These are phyloP conservation scores for Buathra laborator DNA, from an alignment of 2,888 invertebrate species.

Conservation along the genomic window DNA sequence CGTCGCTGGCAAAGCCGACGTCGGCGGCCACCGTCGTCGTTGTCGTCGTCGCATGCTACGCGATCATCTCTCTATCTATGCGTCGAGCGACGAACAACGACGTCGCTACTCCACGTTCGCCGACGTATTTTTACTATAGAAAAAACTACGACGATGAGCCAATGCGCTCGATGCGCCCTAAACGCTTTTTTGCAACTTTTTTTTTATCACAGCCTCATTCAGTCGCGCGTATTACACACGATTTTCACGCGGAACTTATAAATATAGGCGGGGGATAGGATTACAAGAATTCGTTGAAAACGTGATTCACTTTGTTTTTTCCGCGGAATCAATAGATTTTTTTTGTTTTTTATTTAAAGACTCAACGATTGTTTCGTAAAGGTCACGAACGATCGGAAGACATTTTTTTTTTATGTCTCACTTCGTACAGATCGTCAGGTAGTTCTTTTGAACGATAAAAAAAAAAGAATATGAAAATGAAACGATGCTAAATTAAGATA, in stretches of 20 bases:
- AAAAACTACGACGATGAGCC: not conserved
- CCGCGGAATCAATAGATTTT: too few relatives aligned
- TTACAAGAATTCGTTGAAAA: not conserved
- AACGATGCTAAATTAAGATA: too few relatives aligned
- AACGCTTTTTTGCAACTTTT: not conserved
- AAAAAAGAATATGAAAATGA: too few relatives aligned
- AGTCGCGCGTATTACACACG: not conserved
- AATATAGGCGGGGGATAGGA: not conserved
- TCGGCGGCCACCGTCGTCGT: conserved; percentile 62
- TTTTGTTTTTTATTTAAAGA: too few relatives aligned
- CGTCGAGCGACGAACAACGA: conserved; percentile 29
- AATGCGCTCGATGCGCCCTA: not conserved
- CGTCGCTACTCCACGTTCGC: conserved; percentile 15
- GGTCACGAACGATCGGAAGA: too few relatives aligned
- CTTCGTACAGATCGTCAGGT: too few relatives aligned
- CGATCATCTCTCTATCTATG: conserved; percentile 46
- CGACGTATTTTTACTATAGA: not conserved
- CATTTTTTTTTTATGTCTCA: too few relatives aligned
- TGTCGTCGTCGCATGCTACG: conserved; percentile 57
- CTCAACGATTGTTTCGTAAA: too few relatives aligned
- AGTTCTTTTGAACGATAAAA: too few relatives aligned
- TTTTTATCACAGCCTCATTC: conserved; percentile 1
- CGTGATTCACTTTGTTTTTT: too few relatives aligned
- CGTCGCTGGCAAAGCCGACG: conserved; percentile 64
- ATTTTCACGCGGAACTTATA: not conserved